phyloP scores from a whole-genome alignment of 2,888 invertebrate genomes.

The Pseudococcus jackbeardsleyi region DNA sequence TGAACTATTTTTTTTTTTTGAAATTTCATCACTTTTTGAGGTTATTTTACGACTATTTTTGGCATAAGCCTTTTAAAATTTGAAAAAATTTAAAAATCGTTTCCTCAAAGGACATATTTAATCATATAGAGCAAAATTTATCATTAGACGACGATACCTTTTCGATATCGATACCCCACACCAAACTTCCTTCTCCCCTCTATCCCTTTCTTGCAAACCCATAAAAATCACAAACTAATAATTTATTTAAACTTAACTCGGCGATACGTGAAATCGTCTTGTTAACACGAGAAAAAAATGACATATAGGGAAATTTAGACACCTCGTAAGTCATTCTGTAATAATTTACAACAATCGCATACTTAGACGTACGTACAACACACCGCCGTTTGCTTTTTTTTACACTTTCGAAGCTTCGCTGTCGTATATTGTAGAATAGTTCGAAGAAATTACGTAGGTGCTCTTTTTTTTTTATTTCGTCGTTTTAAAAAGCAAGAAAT shows the following conservation, averaged over 20 bases:
- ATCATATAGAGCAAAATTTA: not conserved
- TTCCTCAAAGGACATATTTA: too few species aligned
- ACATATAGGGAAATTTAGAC: constrained; percentile 5
- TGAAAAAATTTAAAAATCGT: too few species aligned
- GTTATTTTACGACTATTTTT: too few species aligned
- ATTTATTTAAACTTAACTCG: not conserved
- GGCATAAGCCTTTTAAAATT: too few species aligned
- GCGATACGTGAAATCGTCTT: not conserved
- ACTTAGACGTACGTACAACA: not conserved
- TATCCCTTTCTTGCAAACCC: not conserved
- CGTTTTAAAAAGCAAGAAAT: constrained; percentile 16
- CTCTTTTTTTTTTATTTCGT: not conserved
- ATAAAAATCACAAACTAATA: not conserved
- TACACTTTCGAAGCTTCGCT: not conserved
- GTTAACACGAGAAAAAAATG: constrained; percentile 33
- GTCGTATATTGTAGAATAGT: not conserved
- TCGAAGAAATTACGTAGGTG: not conserved
- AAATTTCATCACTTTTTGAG: too few species aligned
- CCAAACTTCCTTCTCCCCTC: not conserved
- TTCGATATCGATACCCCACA: not conserved
- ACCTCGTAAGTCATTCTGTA: constrained; percentile 14
- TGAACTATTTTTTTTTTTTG: too few species aligned
- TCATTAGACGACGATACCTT: not conserved
- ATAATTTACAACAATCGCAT: constrained; percentile 18
- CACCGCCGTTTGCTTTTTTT: not conserved